Evolutionary conservation across 2,113 vertebrate species (phyloP), one percentile per base, ranked within the genome.

Genomic region (Pao palembangensis): DNA sequence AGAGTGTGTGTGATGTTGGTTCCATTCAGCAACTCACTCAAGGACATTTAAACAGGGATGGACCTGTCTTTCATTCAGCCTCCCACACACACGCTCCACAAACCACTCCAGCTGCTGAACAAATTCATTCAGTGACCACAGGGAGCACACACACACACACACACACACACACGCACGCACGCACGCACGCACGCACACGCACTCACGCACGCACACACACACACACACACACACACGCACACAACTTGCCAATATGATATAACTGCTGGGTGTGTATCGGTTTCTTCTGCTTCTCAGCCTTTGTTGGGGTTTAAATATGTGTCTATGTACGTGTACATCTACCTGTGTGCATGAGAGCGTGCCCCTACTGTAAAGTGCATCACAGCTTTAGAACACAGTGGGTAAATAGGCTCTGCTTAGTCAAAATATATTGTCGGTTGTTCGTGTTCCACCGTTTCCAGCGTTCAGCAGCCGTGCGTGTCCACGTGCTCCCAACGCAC

Each of bases 201-300:
- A 23, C 21, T 2, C 21, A 23, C 55, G 46, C 57, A 61, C 71
- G 63, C 67, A 70, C 55, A 66, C 58, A 79, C 56, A 56, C 52
- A 47, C 52, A 58, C 28, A 72, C 23, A 55, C 56, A 31, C 61
- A 63, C 57, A 58, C 17, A 42, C 51, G 38, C 69, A 59, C 18
- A 12, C 54, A 76, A 85, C 78, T 84, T 87, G 83, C 76, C 80
- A 61, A 69, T 67, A 76, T 72, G 56, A 80, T 79, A 79, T 81
- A 61, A 82, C 17, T 34, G 52, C 23, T 4, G 44, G 11, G 16
- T n/a, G 44, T n/a, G 44, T 47, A n/a, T n/a, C 6, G 5, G 7
- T 17, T 47, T 16, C 43, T n/a, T 47, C 8, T n/a, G 13, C 14
- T 47, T 16, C n/a, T 47, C 44, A 47, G 15, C n/a, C 15, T 17